Base-by-base conservation (phyloP, 2,113 vertebrate genomes). In the Pelecanoides urinatrix region DNA sequence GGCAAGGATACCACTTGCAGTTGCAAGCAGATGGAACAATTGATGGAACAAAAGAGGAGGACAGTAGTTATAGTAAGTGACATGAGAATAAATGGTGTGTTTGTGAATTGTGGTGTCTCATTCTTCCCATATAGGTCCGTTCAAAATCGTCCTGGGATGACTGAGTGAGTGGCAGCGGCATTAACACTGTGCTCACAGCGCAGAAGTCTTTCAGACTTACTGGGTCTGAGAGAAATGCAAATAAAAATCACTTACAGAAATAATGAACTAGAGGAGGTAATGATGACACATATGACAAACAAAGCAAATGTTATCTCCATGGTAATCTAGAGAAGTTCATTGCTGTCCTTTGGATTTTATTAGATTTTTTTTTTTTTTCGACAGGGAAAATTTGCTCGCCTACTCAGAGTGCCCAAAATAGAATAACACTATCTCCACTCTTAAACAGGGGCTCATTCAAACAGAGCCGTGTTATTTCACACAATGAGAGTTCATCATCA, bases 11-110 rank as follows among this genome's bases (percentile, higher is more conserved):
- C 98, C 99, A 99, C 98, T 98, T 99, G 98, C 99, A 99, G 98
- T 98, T 99, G 96, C 99, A 99, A 97, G 99, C 99, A 96, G 99
- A 99, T 98, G 99, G 99, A 98, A 99, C 99, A 96, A 99, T 99
- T 80, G 99, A 99, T 97, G 99, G 99, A 96, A 99, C 99, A 76
- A 99, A 99, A 98, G 99, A 99, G 91, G 99, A 99, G 90, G 99
- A 99, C 97, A 99, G 98, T 98, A 99, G 98, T 97, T 99, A 99
- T 94, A 99, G 99, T 99, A 98, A 99, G 99, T 99, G 89, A 55
- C 74, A 66, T 11, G 16, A 61, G 71, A 90, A 85, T 78, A 70
- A 96, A 78, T 44, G 85, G 83, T 74, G 70, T 96, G 77, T 94
- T 87, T 91, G 93, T 96, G 95, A 61, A 11, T 19, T 50, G 84